Evolutionary conservation across 2,797 vertebrate genomes (phyloP).

Genomic region (Megaceryle alcyon): DNA sequence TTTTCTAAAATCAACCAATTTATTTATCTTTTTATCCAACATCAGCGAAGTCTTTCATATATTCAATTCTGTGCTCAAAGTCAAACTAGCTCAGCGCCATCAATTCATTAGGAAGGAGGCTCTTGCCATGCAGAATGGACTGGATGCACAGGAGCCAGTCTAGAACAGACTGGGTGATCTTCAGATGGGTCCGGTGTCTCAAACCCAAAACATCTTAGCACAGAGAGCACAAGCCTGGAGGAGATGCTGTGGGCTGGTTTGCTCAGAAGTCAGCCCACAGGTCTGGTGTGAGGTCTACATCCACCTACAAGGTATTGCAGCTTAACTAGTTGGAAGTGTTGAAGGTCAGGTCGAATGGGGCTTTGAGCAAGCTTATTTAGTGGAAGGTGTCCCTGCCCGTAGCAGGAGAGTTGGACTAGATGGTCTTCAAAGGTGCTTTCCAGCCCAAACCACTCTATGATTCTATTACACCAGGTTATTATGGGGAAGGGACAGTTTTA

Average conservation of each 20-base stretch:
- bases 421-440: not conserved
- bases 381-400: not conserved
- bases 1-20: not conserved
- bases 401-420: not conserved
- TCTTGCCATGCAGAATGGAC: not conserved
- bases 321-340: not conserved
- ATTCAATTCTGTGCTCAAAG: not conserved
- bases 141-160: not conserved
- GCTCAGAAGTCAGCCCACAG: not conserved
- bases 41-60: not conserved
- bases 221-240: not conserved
- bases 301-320: not conserved
- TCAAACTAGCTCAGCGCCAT: not conserved
- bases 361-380: not conserved
- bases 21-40: not conserved
- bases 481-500: not conserved
- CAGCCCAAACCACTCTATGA: not conserved
- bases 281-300: not conserved
- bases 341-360: not conserved
- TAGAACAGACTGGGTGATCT: not conserved
- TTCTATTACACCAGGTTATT: not conserved
- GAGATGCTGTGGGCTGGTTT: not conserved
- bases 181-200: not conserved
- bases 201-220: not conserved
- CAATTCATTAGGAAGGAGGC: not conserved